Percentiles rank a stretch among this genome's conserved stretches.
These are phyloP conservation scores for Lepidurus apus DNA, from an alignment of 1,140 invertebrate genomes.

Conservation along the genomic window DNA sequence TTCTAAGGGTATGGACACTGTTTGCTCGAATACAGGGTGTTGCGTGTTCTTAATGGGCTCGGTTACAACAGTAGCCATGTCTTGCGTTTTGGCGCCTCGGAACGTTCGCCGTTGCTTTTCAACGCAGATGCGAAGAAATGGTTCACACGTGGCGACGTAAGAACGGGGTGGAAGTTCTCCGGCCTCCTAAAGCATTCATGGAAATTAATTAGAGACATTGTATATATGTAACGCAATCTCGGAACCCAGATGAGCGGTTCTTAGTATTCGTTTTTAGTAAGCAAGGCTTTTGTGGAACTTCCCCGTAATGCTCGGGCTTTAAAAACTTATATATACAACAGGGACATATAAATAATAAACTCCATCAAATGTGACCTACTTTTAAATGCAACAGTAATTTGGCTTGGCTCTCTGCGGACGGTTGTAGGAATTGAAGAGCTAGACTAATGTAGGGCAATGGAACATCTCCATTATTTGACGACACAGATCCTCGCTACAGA, in stretches of 20 bases:
- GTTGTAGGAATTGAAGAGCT: neutral
- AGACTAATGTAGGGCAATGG: neutral
- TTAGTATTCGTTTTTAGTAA: neutral
- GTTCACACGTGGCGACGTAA: neutral
- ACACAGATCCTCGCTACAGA: neutral
- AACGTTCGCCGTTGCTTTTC: neutral
- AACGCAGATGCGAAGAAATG: neutral
- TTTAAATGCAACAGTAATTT: conserved; percentile 5
- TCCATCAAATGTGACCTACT: neutral
- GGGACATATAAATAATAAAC: neutral
- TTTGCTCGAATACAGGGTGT: neutral
- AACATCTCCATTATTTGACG: neutral
- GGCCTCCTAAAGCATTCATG: neutral
- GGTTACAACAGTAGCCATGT: neutral
- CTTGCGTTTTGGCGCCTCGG: neutral
- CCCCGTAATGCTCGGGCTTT: neutral
- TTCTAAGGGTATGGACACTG: neutral
- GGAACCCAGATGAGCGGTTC: neutral
- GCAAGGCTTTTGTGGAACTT: neutral
- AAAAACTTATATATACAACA: neutral
- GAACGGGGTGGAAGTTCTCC: neutral
- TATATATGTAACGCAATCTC: neutral
- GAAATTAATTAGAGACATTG: neutral
- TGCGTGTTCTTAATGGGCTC: neutral
- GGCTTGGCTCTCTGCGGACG: neutral